A percentile compares a stretch with the other conserved stretches of the same genome.
Evolutionary conservation across 2,888 invertebrate genomes (phyloP).

Genomic region (Caenorhabditis virilis): DNA sequence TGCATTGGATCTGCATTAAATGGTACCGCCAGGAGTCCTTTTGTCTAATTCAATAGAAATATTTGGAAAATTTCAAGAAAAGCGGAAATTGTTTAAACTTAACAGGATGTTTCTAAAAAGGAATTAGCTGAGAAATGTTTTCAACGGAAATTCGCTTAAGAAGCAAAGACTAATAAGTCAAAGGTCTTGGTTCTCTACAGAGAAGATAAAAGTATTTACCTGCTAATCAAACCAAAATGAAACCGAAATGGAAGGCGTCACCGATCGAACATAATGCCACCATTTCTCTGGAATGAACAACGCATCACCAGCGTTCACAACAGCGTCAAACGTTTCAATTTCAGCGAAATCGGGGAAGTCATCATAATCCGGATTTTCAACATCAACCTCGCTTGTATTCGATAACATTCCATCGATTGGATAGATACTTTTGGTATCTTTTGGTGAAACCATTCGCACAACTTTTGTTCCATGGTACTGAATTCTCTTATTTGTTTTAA

Average conservation of each 20-base stretch:
- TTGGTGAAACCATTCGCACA: constrained; percentile 81
- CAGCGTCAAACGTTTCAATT: constrained; percentile 24
- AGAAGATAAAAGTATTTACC: constrained; percentile 72
- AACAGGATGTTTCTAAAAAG: too few relatives aligned
- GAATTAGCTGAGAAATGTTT: too few relatives aligned
- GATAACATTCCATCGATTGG: constrained; percentile 77
- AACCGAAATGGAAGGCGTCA: constrained; percentile 88
- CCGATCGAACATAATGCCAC: constrained; percentile 94
- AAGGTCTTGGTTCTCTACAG: too few relatives aligned
- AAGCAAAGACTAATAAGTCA: too few relatives aligned
- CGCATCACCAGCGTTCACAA: constrained; percentile 82
- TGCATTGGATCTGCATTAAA: too few relatives aligned
- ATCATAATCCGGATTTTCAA: constrained; percentile 78
- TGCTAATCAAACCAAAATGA: constrained; percentile 83
- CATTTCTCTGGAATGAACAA: constrained; percentile 91
- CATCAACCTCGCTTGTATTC: constrained; percentile 90
- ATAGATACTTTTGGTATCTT: constrained; percentile 78
- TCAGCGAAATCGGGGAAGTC: constrained; percentile 77
- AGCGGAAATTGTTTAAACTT: too few relatives aligned
- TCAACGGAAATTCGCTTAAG: too few relatives aligned
- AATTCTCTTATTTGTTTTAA: constrained; percentile 85
- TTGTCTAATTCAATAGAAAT: too few relatives aligned
- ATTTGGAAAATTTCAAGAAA: too few relatives aligned
- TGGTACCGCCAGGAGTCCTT: too few relatives aligned
- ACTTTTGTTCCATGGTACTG: constrained; percentile 81